Evolutionary conservation across 2,888 invertebrate genomes (phyloP).

Genomic region (Latrodectus elegans): DNA sequence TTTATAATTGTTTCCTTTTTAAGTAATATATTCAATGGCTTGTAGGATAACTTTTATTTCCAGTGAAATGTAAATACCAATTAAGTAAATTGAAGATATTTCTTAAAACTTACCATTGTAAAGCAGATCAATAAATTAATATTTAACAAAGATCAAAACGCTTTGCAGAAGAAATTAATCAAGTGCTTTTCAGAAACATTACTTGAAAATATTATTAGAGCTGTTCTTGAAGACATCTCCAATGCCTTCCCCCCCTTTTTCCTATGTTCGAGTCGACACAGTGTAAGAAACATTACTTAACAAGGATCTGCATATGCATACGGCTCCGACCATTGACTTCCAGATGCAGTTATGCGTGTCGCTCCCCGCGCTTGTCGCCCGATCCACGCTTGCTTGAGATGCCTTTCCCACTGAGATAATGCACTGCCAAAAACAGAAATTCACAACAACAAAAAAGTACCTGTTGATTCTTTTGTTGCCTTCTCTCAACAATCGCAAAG

Average conservation of each 20-base stretch:
- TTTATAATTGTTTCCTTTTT: too few species aligned
- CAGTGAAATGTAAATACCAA: too few species aligned
- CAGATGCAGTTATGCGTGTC: constrained; percentile 36
- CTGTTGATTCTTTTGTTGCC: constrained; percentile 5
- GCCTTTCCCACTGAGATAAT: constrained; percentile 42
- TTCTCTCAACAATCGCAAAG: not conserved
- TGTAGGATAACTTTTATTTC: too few species aligned
- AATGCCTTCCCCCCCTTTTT: not conserved
- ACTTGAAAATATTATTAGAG: too few species aligned
- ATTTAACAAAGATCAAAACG: too few species aligned
- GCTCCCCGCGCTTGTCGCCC: not conserved
- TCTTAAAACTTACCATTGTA: too few species aligned
- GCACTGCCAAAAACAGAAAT: constrained; percentile 4
- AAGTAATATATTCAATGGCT: too few species aligned
- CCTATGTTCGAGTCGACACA: not conserved
- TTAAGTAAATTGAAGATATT: too few species aligned
- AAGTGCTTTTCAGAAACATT: too few species aligned
- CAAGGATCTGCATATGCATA: constrained; percentile 18
- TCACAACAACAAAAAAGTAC: not conserved
- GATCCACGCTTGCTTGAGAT: constrained; percentile 32
- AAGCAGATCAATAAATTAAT: too few species aligned
- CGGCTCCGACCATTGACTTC: constrained; percentile 41
- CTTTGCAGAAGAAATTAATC: too few species aligned
- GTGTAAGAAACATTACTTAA: constrained; percentile 1
- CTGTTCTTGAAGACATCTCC: too few species aligned